A percentile compares a stretch with the other conserved stretches of the same genome.
Conservation (phyloP, 2,888 invertebrate species). For the Exephanes ischioxanthus region DNA sequence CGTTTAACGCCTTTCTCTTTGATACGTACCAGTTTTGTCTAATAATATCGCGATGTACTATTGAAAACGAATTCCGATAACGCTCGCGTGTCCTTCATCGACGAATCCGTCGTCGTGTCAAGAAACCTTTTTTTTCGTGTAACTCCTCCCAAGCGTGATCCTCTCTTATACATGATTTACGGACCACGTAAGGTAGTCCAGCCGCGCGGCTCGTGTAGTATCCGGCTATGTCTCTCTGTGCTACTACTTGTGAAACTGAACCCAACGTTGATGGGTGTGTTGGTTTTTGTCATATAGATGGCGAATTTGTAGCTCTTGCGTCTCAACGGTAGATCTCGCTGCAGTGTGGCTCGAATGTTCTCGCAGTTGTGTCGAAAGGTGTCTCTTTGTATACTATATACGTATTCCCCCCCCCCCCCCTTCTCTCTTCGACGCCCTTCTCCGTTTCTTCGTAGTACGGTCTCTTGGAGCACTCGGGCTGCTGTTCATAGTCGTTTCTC, state of each 20-base stretch:
- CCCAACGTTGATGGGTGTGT: conserved; percentile 18
- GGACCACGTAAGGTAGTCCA: conserved; percentile 34
- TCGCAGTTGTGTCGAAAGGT: not conserved
- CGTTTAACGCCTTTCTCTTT: not conserved
- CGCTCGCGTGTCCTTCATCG: conserved; percentile 23
- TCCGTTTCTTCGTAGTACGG: conserved; percentile 22
- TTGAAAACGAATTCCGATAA: conserved; percentile 47
- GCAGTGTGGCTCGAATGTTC: conserved; percentile 20
- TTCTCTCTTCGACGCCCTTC: conserved; percentile 26
- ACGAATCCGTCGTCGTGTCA: conserved; percentile 6
- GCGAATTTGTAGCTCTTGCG: conserved; percentile 50
- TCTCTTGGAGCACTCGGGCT: not conserved
- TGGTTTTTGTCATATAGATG: conserved; percentile 50
- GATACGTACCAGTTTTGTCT: conserved; percentile 59
- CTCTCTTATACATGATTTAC: conserved; percentile 26
- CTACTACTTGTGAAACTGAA: conserved; percentile 15
- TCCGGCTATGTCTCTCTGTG: conserved; percentile 51
- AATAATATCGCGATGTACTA: conserved; percentile 18
- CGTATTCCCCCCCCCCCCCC: conserved; percentile 27
- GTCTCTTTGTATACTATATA: conserved; percentile 3
- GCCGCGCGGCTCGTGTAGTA: conserved; percentile 55
- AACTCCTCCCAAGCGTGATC: conserved; percentile 34
- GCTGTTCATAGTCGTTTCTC: conserved; percentile 5
- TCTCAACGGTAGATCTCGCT: conserved; percentile 66
- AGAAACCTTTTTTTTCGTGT: conserved; percentile 47